These are phyloP conservation scores for Bombus superbus DNA, from an alignment of 1,140 invertebrate species.

Conservation along the genomic window DNA sequence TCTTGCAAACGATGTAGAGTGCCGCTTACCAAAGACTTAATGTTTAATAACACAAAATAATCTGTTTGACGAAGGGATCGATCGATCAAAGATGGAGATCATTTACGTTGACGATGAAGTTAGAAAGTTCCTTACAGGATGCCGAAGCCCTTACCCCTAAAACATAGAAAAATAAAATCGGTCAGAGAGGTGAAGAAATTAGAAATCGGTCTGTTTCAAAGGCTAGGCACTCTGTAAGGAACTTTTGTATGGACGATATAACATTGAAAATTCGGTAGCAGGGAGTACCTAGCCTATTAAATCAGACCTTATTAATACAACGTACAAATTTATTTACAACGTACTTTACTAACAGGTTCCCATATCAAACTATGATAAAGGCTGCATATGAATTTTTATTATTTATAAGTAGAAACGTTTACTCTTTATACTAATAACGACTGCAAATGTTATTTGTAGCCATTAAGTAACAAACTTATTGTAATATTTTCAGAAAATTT, in stretches of 20 bases:
- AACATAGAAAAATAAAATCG: slow-evolving; percentile 67
- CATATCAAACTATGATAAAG: neutral
- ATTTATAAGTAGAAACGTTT: neutral
- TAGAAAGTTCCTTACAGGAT: slow-evolving; percentile 78
- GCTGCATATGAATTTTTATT: neutral
- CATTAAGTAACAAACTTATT: neutral
- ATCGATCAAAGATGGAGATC: slow-evolving; percentile 27
- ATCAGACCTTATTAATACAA: slow-evolving; percentile 60
- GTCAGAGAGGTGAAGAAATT: slow-evolving; percentile 32
- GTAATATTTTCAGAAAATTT: slow-evolving; percentile 18
- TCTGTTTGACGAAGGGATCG: neutral
- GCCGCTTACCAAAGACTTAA: slow-evolving; percentile 34
- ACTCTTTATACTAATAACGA: neutral
- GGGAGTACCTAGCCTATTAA: slow-evolving; percentile 73
- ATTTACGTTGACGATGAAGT: slow-evolving; percentile 46
- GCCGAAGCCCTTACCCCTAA: slow-evolving; percentile 77
- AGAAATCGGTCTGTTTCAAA: slow-evolving; percentile 68
- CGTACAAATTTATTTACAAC: slow-evolving; percentile 40
- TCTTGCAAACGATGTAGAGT: slow-evolving; percentile 2
- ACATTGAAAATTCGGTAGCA: slow-evolving; percentile 49
- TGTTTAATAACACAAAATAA: slow-evolving; percentile 44
- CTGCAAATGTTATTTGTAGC: neutral
- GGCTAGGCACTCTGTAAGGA: slow-evolving; percentile 76
- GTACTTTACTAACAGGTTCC: neutral
- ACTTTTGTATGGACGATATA: slow-evolving; percentile 50